A percentile compares a stretch with the other conserved stretches of the same genome.
These are phyloP conservation scores for Nannoperca obscura DNA, from an alignment of 2,797 vertebrate species.

Conservation along the genomic window DNA sequence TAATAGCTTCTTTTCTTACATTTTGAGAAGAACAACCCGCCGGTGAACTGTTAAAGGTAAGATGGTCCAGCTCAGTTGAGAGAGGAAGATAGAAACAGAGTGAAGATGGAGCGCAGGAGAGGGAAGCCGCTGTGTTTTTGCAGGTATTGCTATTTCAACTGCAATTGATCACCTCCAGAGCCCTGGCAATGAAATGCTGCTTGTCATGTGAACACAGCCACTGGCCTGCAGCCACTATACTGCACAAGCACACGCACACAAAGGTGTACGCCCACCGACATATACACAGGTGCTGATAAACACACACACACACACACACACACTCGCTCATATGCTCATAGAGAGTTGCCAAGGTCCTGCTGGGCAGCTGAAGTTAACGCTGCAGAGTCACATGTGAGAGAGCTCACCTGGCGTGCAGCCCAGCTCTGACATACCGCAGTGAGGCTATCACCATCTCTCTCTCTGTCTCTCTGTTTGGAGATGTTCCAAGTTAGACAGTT, in stretches of 20 bases:
- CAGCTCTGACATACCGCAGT: slow-evolving; percentile 69
- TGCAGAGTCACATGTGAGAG: slow-evolving; percentile 73
- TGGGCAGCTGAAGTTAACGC: slow-evolving; percentile 74
- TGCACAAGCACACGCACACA: slow-evolving; percentile 29
- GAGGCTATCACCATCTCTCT: slow-evolving; percentile 47
- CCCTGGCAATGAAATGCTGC: slow-evolving; percentile 40
- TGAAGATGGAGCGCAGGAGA: slow-evolving; percentile 3
- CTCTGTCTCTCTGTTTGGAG: slow-evolving; percentile 35
- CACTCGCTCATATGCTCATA: neutral
- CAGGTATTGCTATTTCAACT: slow-evolving; percentile 32
- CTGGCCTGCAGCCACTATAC: slow-evolving; percentile 46
- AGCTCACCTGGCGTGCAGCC: slow-evolving; percentile 73
- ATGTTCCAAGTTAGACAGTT: slow-evolving; percentile 59
- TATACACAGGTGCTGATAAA: slow-evolving; percentile 27
- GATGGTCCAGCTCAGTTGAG: slow-evolving; percentile 16
- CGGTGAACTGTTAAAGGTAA: slow-evolving; percentile 16
- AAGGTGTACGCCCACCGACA: slow-evolving; percentile 9
- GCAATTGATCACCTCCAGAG: slow-evolving; percentile 55
- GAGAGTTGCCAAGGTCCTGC: slow-evolving; percentile 63
- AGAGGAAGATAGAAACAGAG: neutral
- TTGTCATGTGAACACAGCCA: slow-evolving; percentile 44
- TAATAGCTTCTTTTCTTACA: slow-evolving; percentile 5
- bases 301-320: slow-evolving; percentile 17
- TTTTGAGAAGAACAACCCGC: neutral
- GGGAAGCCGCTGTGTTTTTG: slow-evolving; percentile 25